Evolutionary conservation across 2,113 vertebrate genomes (phyloP).

Genomic region (Chloropsis hardwickii): DNA sequence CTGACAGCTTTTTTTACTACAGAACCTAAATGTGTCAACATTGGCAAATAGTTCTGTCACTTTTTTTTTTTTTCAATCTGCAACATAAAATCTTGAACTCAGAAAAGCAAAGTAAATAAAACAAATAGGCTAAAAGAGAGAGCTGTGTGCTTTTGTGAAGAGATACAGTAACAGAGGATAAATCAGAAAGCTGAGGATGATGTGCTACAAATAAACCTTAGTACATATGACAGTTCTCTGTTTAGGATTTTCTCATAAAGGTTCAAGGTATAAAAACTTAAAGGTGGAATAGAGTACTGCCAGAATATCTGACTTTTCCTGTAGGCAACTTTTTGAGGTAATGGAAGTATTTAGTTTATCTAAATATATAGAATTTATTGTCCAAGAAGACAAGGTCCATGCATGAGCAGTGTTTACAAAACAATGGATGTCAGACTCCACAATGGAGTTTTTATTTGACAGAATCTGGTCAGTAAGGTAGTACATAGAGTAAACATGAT

Average conservation of each 20-base stretch:
- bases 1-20: background rate
- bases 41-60: background rate
- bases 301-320: slow-evolving; percentile 51
- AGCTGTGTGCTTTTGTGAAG: background rate
- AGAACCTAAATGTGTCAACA: background rate
- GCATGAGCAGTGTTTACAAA: slow-evolving; percentile 50
- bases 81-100: background rate
- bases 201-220: background rate
- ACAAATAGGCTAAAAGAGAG: background rate
- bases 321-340: slow-evolving; percentile 35
- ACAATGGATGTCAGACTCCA: slow-evolving; percentile 39
- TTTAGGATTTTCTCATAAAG: slow-evolving; percentile 45
- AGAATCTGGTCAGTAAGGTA: slow-evolving; percentile 38
- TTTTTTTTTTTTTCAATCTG: background rate
- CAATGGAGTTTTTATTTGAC: slow-evolving; percentile 24
- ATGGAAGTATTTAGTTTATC: slow-evolving; percentile 61
- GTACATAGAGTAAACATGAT: slow-evolving; percentile 32
- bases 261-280: slow-evolving; percentile 36
- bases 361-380: slow-evolving; percentile 67
- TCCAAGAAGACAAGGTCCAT: slow-evolving; percentile 41
- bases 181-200: background rate
- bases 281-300: slow-evolving; percentile 17
- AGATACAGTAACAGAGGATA: background rate
- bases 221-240: background rate
- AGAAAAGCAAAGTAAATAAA: slow-evolving; percentile 22